Evolutionary conservation across 2,888 invertebrate genomes (phyloP), one percentile per base, ranked within the genome.

Genomic region (Acleris sparsana): DNA sequence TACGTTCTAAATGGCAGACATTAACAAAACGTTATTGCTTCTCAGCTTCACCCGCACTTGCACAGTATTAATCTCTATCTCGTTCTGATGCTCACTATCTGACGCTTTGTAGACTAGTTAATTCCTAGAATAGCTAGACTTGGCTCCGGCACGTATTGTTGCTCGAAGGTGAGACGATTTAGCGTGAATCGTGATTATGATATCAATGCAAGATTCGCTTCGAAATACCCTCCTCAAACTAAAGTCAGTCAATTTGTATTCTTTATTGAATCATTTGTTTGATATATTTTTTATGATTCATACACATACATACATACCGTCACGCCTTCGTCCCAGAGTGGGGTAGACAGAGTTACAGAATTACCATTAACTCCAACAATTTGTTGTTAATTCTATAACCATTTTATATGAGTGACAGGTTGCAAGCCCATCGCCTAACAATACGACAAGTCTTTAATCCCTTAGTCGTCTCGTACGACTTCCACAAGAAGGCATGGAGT

Each of bases 1-100:
- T 85, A 85, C 83, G 81, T 87, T 85, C 88, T 86, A 87, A 89
- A 91, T 88, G 88, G 83, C 80, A 80, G 80, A 87, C 90, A 91
- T 89, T 90, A 89, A 87, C 86, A 86, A 82, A 87, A 86, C 86
- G 85, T 87, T 90, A 89, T 89, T 88, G 86, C 90, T 86, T 84
- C 85, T 86, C 83, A 83, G 81, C 85, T 87, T 82, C 83, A 83
- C 80, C 80, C 81, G 85, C 88, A 87, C 87, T 87, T 85, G 87
- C 82, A 83, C 82, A 77, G 82, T 88, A 88, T 89, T 89, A 89
- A 89, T 90, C 87, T 86, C 80, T 86, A 84, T 85, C 84, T 83
- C 71, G 76, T 82, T 80, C 76, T 83, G 80, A 80, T 84, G 80
- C 78, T 82, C 69, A 72, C 77, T 77, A 82, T 78, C 79, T 79